phyloP scores from a whole-genome alignment of 1,140 invertebrate species.

The Cylas formicarius region DNA sequence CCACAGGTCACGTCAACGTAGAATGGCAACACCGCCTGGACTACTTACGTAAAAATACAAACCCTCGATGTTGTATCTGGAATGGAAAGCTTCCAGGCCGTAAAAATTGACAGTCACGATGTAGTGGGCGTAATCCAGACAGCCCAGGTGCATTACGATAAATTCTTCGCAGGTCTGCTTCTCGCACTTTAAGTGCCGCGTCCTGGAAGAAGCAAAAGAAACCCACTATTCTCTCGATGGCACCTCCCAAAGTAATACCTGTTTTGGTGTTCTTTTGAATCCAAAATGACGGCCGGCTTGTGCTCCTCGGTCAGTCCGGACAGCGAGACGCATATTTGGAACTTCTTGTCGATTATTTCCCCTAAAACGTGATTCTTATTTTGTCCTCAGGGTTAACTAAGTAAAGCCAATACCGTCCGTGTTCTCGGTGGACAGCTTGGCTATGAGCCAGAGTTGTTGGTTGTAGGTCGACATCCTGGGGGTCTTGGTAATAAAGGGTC shows the following conservation, averaged over 20 bases:
- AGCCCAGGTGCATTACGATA: conserved; percentile 83
- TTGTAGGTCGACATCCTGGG: conserved; percentile 79
- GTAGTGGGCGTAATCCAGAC: conserved; percentile 80
- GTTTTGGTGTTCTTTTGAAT: conserved; percentile 59
- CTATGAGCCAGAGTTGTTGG: conserved; percentile 90
- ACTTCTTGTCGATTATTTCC: conserved; percentile 81
- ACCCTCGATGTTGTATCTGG: conserved; percentile 74
- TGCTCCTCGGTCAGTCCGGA: conserved; percentile 69
- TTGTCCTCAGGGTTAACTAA: too few species aligned
- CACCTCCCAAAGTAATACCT: conserved; percentile 42
- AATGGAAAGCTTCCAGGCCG: conserved; percentile 75
- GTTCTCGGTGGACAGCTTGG: conserved; percentile 76
- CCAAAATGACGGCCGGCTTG: conserved; percentile 57
- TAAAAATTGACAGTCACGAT: conserved; percentile 78
- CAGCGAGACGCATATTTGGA: conserved; percentile 73
- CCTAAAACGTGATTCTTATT: conserved; percentile 60
- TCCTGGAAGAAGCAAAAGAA: conserved; percentile 54
- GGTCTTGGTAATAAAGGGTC: conserved; percentile 80
- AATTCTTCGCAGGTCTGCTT: conserved; percentile 80
- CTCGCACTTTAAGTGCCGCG: conserved; percentile 73
- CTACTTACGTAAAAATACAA: conserved; percentile 83
- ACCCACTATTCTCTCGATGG: too few species aligned
- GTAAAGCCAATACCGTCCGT: conserved; percentile 62
- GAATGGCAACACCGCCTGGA: too few species aligned
- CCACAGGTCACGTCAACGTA: conserved; percentile 5